phyloP scores from a whole-genome alignment of 2,113 vertebrate genomes.

The Corydoras maculifer region DNA sequence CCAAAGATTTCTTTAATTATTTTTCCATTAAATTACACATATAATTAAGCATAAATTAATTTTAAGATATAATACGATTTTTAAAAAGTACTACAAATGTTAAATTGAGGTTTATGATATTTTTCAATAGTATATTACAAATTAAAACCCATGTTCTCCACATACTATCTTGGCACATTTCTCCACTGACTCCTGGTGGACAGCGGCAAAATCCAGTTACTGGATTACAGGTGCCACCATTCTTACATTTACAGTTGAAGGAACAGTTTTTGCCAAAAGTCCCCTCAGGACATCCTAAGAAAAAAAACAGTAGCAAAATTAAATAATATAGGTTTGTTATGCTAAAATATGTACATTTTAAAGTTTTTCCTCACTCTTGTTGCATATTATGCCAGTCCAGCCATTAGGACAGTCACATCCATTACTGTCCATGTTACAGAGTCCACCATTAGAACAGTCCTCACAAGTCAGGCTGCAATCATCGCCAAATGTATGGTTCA shows the following conservation, averaged over 20 bases:
- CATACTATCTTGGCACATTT: conserved; percentile 85
- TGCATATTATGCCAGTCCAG: conserved; percentile 83
- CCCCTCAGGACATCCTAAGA: conserved; percentile 73
- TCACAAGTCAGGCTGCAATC: conserved; percentile 90
- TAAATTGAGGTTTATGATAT: no score
- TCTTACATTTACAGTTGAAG: conserved; percentile 77
- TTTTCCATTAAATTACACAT: no score
- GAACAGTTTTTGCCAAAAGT: conserved; percentile 86
- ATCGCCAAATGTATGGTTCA: conserved; percentile 78
- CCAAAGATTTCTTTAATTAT: no score
- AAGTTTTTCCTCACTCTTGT: conserved; percentile 75
- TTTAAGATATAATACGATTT: no score
- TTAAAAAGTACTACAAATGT: no score
- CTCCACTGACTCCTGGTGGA: conserved; percentile 78
- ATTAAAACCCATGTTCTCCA: neutral
- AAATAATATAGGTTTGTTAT: neutral
- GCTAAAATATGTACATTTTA: neutral
- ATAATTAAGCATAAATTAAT: no score
- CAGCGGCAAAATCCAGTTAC: conserved; percentile 77
- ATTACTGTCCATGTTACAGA: conserved; percentile 58
- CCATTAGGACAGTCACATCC: conserved; percentile 78
- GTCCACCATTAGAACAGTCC: conserved; percentile 78
- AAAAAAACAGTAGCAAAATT: conserved; percentile 22
- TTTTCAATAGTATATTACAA: no score
- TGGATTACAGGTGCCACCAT: conserved; percentile 78